Evolutionary conservation across 2,888 invertebrate species (phyloP).

Genomic region (Trichogramma dendrolimi): DNA sequence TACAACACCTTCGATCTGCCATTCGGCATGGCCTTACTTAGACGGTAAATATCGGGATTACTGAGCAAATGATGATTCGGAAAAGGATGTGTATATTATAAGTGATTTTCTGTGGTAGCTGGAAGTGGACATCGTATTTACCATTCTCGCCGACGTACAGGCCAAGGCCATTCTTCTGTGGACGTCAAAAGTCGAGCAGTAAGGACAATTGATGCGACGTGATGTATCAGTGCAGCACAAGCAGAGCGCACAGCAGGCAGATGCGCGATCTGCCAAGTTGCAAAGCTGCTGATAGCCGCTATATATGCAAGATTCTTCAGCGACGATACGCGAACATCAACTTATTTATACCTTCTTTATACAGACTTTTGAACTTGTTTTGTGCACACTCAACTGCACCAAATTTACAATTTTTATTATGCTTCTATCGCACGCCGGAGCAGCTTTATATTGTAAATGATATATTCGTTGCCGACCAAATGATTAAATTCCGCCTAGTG

Average conservation of each 20-base stretch:
- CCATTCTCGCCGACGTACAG: constrained; percentile 70
- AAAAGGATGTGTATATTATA: no score
- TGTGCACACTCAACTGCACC: neutral
- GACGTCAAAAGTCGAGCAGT: constrained; percentile 13
- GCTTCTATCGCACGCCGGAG: no score
- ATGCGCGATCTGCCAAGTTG: no score
- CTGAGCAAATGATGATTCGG: no score
- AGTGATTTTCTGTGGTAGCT: constrained; percentile 51
- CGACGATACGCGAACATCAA: no score
- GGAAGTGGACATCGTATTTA: constrained; percentile 65
- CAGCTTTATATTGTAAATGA: no score
- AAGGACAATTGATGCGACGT: constrained; percentile 25
- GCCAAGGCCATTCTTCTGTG: constrained; percentile 32
- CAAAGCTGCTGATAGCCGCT: no score
- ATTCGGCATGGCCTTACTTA: constrained; percentile 62
- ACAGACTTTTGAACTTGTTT: constrained; percentile 3
- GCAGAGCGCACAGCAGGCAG: no score
- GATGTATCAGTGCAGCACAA: neutral
- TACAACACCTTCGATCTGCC: constrained; percentile 69
- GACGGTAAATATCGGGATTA: constrained; percentile 52
- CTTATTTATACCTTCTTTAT: no score
- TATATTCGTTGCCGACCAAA: neutral
- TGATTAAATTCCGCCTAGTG: neutral
- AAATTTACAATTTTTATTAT: no score
- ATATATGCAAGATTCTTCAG: no score